Conservation (phyloP, 2,888 invertebrate genomes). For the Chymomyza procnemis region DNA sequence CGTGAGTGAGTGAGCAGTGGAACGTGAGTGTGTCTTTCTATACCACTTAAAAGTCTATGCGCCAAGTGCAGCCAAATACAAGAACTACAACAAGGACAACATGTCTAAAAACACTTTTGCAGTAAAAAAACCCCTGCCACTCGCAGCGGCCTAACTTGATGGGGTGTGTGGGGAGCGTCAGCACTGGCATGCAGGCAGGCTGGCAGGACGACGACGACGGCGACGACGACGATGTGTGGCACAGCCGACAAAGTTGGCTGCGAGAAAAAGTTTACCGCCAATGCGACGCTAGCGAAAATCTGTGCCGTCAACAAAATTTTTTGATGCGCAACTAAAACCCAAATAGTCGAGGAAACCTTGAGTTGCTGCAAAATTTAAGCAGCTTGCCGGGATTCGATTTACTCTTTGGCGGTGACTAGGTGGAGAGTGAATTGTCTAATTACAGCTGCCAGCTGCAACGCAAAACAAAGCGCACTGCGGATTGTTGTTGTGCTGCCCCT, state of each 20-base stretch:
- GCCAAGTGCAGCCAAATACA: constrained; percentile 29
- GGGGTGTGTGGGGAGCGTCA: background rate
- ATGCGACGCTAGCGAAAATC: constrained; percentile 65
- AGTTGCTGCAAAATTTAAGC: background rate
- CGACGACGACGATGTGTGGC: too few species aligned
- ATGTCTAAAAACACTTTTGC: constrained; percentile 66
- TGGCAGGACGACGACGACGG: too few species aligned
- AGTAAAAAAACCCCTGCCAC: constrained; percentile 23
- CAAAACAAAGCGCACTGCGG: constrained; percentile 23
- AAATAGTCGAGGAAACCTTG: constrained; percentile 33
- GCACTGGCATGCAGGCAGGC: too few species aligned
- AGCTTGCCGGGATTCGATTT: background rate
- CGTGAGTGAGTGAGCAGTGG: background rate
- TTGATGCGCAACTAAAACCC: constrained; percentile 54
- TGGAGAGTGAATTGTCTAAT: constrained; percentile 66
- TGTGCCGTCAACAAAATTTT: constrained; percentile 56
- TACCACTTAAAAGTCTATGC: constrained; percentile 69
- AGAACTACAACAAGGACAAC: constrained; percentile 16
- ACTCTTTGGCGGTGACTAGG: background rate
- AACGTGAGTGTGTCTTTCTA: background rate
- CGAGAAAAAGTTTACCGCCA: constrained; percentile 63
- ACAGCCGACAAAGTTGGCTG: constrained; percentile 14
- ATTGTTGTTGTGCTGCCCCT: background rate
- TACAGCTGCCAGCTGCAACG: constrained; percentile 67
- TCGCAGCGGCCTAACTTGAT: background rate